Conservation (phyloP, 2,797 vertebrate genomes). For the Spondyliosoma cantharus region DNA sequence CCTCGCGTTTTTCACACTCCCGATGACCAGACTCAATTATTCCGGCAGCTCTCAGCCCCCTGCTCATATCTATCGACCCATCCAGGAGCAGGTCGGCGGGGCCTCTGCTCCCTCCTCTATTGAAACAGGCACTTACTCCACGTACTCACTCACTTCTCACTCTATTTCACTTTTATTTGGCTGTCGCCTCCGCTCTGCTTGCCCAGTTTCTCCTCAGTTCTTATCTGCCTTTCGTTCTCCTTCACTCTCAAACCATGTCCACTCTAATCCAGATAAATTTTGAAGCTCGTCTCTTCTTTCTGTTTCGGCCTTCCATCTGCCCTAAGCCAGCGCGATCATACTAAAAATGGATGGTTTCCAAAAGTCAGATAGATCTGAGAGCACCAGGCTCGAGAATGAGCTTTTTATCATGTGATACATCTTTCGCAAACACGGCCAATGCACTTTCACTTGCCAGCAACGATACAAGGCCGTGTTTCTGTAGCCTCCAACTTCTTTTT, state of each 20-base stretch:
- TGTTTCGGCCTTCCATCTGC: constrained; percentile 36
- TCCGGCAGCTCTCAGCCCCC: constrained; percentile 57
- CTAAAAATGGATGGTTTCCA: constrained; percentile 58
- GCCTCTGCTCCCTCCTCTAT: constrained; percentile 35
- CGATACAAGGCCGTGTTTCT: constrained; percentile 47
- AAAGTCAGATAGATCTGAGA: constrained; percentile 63
- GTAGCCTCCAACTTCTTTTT: constrained; percentile 37
- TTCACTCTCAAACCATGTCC: constrained; percentile 35
- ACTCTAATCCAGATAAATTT: constrained; percentile 57
- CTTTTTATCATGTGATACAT: constrained; percentile 71
- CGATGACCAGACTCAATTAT: constrained; percentile 75
- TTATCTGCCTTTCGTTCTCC: constrained; percentile 51
- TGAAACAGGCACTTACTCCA: constrained; percentile 52
- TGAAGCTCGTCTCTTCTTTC: constrained; percentile 43
- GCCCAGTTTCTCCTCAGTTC: constrained; percentile 29
- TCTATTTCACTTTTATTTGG: constrained; percentile 67
- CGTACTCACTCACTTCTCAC: constrained; percentile 57
- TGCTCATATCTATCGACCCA: constrained; percentile 74
- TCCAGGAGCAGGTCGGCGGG: constrained; percentile 42
- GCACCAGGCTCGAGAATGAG: constrained; percentile 47
- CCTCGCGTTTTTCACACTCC: constrained; percentile 70
- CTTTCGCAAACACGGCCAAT: constrained; percentile 62
- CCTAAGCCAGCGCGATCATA: constrained; percentile 33
- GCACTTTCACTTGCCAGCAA: constrained; percentile 54
- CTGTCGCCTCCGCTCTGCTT: constrained; percentile 34